A percentile compares a stretch with the other conserved stretches of the same genome.
Evolutionary conservation across 2,113 vertebrate genomes (phyloP).

Genomic region (Lanius ludovicianus): DNA sequence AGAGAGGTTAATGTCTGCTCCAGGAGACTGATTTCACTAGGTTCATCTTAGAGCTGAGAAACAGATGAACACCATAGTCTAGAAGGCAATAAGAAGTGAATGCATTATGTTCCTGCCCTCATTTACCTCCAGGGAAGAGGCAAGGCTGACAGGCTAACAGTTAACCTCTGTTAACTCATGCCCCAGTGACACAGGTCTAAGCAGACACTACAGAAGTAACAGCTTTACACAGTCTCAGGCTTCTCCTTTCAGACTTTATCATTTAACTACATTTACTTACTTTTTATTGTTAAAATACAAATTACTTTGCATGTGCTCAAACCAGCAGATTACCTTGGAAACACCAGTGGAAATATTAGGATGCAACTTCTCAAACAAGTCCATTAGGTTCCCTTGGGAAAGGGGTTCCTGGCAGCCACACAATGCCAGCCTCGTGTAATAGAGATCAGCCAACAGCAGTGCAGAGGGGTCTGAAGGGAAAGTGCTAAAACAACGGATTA

Average conservation of each 20-base stretch:
- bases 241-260: neutral
- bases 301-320: neutral
- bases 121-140: neutral
- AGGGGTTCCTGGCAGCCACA: conserved; percentile 84
- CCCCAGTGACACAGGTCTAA: neutral
- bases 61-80: neutral
- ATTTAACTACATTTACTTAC: neutral
- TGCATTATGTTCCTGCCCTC: neutral
- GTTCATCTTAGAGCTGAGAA: neutral
- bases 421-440: conserved; percentile 87
- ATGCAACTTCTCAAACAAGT: conserved; percentile 82
- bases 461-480: conserved; percentile 85
- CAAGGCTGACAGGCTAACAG: neutral
- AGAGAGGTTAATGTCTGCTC: neutral
- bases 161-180: neutral
- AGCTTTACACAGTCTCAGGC: neutral
- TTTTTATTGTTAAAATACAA: neutral
- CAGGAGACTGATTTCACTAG: neutral
- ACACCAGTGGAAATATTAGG: conserved; percentile 87
- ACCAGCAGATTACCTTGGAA: conserved; percentile 81
- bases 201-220: neutral
- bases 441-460: conserved; percentile 89
- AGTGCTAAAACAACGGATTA: conserved; percentile 68
- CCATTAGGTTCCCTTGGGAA: conserved; percentile 81
- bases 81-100: neutral